Evolutionary conservation across 2,888 invertebrate genomes (phyloP).

Genomic region (Synanthedon andrenaeformis): DNA sequence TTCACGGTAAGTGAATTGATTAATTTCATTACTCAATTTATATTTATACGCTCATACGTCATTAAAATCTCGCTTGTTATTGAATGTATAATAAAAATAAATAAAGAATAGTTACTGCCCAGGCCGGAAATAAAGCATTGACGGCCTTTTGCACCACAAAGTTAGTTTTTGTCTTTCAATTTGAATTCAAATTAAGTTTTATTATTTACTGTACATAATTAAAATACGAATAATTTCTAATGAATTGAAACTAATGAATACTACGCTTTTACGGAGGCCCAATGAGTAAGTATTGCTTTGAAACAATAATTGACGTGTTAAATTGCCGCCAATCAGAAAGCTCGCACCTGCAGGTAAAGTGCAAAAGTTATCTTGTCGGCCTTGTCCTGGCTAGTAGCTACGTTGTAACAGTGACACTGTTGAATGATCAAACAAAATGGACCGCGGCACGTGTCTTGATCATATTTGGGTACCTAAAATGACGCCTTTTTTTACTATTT

Average conservation of each 20-base stretch:
- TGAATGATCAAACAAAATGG: not conserved
- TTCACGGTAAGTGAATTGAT: not conserved
- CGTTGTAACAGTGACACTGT: not conserved
- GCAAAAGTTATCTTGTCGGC: conserved; percentile 5
- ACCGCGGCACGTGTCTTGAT: not conserved
- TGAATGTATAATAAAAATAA: no score
- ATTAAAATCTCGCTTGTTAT: not conserved
- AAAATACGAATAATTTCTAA: no score
- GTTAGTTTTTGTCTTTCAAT: no score
- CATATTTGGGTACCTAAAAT: not conserved
- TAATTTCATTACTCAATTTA: not conserved
- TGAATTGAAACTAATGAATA: not conserved
- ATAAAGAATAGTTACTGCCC: no score
- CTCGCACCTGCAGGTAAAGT: not conserved
- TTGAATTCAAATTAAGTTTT: no score
- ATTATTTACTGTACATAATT: no score
- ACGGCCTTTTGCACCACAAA: no score
- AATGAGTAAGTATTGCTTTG: not conserved
- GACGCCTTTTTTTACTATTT: no score
- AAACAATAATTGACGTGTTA: not conserved
- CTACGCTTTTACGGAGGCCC: not conserved
- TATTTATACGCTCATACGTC: not conserved
- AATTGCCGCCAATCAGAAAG: not conserved
- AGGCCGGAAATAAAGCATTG: no score
- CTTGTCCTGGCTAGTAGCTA: conserved; percentile 3